Percentiles rank a stretch among this genome's conserved stretches.
These are phyloP conservation scores for Gambelia wislizenii DNA, from an alignment of 2,797 vertebrate genomes.

Conservation along the genomic window DNA sequence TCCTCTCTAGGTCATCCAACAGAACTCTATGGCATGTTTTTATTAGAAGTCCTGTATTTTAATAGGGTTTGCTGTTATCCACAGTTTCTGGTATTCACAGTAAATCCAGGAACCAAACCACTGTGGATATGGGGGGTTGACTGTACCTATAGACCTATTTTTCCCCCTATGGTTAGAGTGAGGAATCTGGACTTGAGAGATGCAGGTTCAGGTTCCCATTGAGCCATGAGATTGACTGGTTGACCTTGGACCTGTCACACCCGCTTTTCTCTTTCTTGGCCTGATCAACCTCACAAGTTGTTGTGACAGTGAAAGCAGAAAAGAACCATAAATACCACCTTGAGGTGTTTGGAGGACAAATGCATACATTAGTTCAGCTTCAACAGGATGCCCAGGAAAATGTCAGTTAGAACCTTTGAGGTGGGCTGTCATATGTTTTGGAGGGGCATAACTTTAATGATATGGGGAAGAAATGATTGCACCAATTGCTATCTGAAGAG, in stretches of 20 bases:
- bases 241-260: no score
- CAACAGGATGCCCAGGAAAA: no score
- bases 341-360: background rate
- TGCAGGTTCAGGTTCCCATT: background rate
- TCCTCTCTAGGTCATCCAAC: no score
- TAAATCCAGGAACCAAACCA: no score
- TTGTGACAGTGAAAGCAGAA: background rate
- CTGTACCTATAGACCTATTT: background rate
- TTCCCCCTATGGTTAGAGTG: no score
- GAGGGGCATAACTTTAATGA: background rate
- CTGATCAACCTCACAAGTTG: background rate
- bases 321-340: background rate
- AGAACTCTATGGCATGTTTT: no score
- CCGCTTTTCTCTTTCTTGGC: background rate
- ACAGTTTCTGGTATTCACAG: no score
- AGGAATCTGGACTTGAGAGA: background rate
- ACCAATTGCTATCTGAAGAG: background rate
- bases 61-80: no score
- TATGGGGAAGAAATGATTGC: background rate
- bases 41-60: no score
- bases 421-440: background rate
- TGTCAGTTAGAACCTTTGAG: background rate
- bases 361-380: background rate
- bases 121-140: no score
- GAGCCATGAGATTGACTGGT: background rate